Conservation (phyloP, 1,140 invertebrate genomes). For the Bombus picipes region DNA sequence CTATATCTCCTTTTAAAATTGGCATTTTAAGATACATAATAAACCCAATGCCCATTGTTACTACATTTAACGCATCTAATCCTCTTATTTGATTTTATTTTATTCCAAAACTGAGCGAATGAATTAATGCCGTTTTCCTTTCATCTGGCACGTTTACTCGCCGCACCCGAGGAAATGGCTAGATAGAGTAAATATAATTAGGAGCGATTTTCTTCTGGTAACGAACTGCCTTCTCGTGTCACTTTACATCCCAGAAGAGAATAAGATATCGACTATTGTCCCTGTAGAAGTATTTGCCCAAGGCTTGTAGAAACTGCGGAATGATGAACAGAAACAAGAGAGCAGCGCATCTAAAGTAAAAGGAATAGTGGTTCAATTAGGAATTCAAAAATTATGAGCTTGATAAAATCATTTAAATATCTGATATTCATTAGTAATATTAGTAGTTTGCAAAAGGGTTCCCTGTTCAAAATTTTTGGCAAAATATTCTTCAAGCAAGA, state of each 20-base stretch:
- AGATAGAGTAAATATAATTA: slow-evolving; percentile 38
- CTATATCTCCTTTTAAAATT: background rate
- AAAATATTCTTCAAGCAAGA: background rate
- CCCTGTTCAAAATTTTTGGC: too few species aligned
- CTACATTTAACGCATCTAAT: background rate
- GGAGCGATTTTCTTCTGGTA: slow-evolving; percentile 28
- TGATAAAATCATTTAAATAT: background rate
- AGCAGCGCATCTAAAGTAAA: background rate
- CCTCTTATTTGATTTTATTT: background rate
- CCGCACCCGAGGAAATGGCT: background rate
- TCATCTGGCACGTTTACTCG: background rate
- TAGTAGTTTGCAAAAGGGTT: background rate
- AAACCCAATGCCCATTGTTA: background rate
- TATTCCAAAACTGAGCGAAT: background rate
- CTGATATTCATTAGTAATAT: background rate
- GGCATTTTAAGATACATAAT: background rate
- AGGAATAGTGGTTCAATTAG: background rate
- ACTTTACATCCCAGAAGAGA: slow-evolving; percentile 11
- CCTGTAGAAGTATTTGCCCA: slow-evolving; percentile 19
- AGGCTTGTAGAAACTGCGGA: background rate
- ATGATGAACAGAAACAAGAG: background rate
- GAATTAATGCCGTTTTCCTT: slow-evolving; percentile 22
- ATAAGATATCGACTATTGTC: slow-evolving; percentile 26
- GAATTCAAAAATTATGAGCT: background rate
- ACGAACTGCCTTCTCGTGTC: slow-evolving; percentile 18